Conservation (phyloP, 2,113 vertebrate species). For the Tor tambroides region DNA sequence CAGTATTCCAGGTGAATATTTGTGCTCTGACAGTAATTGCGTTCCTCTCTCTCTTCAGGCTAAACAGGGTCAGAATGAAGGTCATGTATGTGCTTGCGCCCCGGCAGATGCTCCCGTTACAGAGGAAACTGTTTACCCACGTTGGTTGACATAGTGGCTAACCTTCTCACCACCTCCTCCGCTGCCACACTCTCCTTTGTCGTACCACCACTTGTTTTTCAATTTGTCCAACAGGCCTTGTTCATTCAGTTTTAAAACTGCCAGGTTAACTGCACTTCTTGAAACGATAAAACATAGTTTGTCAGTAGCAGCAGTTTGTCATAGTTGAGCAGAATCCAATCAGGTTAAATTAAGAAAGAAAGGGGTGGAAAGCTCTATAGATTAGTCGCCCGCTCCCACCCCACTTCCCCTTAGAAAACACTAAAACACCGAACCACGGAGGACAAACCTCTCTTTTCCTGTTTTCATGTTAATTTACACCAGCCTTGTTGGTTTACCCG, state of each 20-base stretch:
- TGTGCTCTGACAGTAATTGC: conserved; percentile 91
- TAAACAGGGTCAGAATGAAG: conserved; percentile 5
- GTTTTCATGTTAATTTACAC: conserved; percentile 46
- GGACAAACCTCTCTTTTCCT: conserved; percentile 57
- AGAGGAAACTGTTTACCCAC: conserved; percentile 91
- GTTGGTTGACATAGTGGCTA: conserved; percentile 97
- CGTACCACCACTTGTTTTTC: conserved; percentile 99
- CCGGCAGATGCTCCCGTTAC: conserved; percentile 97
- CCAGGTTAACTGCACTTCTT: conserved; percentile 99
- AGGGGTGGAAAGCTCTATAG: conserved; percentile 51
- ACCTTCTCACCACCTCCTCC: conserved; percentile 99
- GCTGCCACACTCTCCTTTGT: conserved; percentile 99
- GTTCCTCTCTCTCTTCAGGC: conserved; percentile 46
- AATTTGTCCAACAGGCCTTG: conserved; percentile 99
- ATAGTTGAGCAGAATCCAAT: conserved; percentile 74
- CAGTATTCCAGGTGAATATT: conserved; percentile 78
- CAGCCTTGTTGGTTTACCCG: conserved; percentile 29
- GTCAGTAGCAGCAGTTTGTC: conserved; percentile 79
- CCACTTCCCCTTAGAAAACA: conserved; percentile 23
- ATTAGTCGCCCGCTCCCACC: conserved; percentile 25
- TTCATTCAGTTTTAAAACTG: conserved; percentile 99
- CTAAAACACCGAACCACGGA: conserved; percentile 30
- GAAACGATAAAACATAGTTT: conserved; percentile 99
- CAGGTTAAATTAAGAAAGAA: conserved; percentile 47
- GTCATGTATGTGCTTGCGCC: conserved; percentile 59